Evolutionary conservation across 2,113 vertebrate genomes (phyloP), one percentile per base, ranked within the genome.

Genomic region (Irena cyanogastra): DNA sequence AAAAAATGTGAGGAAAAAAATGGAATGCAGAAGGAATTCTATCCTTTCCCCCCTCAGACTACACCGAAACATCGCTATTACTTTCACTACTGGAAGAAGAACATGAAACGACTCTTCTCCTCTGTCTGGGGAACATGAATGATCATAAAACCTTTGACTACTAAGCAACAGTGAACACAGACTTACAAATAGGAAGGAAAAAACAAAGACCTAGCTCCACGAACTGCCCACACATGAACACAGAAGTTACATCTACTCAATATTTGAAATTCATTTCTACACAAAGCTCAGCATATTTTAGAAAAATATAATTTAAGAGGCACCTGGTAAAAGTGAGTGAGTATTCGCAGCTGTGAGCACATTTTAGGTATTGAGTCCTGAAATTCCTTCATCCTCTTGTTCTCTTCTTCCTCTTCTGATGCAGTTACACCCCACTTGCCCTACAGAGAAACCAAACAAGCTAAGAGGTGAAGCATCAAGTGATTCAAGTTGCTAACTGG

Each of bases 291-390:
- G 16, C 1, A 5, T 44, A 33, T 66, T 79, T 50, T 19, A 11
- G 47, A 81, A 93, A 70, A 37, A 52, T 14, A n/a, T 7, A 50
- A 83, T 61, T 10, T 42, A 66, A 87, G 17, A 75, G 17, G n/a
- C 85, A 99, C 99, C 99, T 99, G 99, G 97, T 99, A 99, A 92
- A 99, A 99, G 89, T 99, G 99, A 7, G 99, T 99, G 86, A 99
- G 98, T 92, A 99, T 98, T 76, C 99, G 98, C 44, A 99, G 93
- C 97, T 99, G 99, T 14, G 99, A 99, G 87, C 98, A 98, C 99
- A 99, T 99, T 98, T 99, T 99, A 77, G 99, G 99, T 95, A 99
- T 98, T 6, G 98, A 99, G 30, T 99, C 98, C 95, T 98, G 98
- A 94, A 99, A 99, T 86, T 99, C 98, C 70, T 98, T 98, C 64